Base-by-base conservation (phyloP, 2,113 vertebrate species). In the Brachypodius melanocephalos region DNA sequence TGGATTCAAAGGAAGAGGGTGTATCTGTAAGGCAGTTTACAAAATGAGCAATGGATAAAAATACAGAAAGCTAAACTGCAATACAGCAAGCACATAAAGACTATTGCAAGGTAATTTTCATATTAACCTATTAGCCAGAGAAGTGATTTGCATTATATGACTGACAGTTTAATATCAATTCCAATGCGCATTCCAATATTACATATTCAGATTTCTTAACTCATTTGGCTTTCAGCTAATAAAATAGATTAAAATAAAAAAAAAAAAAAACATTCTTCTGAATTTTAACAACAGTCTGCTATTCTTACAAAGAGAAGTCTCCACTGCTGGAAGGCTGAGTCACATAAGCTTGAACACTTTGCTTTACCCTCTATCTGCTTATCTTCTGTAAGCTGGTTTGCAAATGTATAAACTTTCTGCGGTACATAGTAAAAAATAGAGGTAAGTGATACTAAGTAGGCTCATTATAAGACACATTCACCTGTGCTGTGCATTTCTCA, bases 371-470 rank as follows among this genome's bases (percentile, higher is more conserved):
- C 85, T 95, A 13, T 87, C 71, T 96, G 93, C 92, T 93, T 93
- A 55, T 94, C 96, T 96, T 95, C 90, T 78, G 79, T 97, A 96
- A 97, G 90, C 95, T 98, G 96, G 94, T 97, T 97, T 96, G 91
- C 95, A 96, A 97, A 95, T 78, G 38, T 96, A 68, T 95, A 85
- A n/a, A 87, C 72, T 95, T 74, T 96, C 93, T 94, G 26, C 86
- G 29, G 88, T 95, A 24, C 42, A 26, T 80, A 93, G 58, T 97
- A 46, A 91, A 89, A 67, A 85, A 32, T 0, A 93, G 89, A 96
- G 98, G 98, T 98, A 98, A 98, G 98, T 97, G 81, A 49, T 77
- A 85, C 67, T 75, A 85, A 72, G n/a, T 95, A 97, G 93, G 83
- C 38, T 85, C 89, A 32, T 87, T 93, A 25, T 95, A 97, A 96